Evolutionary conservation across 2,113 vertebrate species (phyloP).

Genomic region (Sminthopsis crassicaudata): DNA sequence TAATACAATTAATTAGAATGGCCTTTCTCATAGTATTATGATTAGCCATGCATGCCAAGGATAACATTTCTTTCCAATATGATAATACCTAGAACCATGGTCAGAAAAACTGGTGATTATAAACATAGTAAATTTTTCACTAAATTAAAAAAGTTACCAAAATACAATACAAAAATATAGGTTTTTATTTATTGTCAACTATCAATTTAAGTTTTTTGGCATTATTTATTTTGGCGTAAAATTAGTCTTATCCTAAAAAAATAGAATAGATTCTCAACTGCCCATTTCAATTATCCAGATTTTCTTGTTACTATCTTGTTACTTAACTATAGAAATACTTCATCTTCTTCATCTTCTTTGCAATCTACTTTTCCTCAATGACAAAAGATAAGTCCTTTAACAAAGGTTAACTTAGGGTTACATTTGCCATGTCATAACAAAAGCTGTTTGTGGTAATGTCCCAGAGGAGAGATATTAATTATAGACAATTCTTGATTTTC

Average conservation of each 20-base stretch:
- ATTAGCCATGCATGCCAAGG: background rate
- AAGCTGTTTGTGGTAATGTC: conserved; percentile 16
- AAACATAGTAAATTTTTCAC: background rate
- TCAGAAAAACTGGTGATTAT: background rate
- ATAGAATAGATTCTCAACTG: background rate
- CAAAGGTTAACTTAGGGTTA: background rate
- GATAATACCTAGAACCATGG: background rate
- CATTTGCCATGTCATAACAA: conserved; percentile 1
- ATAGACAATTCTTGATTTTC: conserved; percentile 4
- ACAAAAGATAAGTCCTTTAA: background rate
- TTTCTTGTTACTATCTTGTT: background rate
- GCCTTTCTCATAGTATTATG: background rate
- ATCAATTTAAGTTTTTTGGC: conserved; percentile 1
- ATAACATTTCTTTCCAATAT: background rate
- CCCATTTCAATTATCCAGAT: conserved; percentile 13
- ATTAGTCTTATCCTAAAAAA: background rate
- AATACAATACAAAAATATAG: background rate
- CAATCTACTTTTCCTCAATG: background rate
- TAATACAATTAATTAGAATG: background rate
- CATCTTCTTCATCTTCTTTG: background rate
- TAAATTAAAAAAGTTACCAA: conserved; percentile 22
- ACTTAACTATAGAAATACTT: background rate
- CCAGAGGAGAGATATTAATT: background rate
- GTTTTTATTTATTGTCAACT: conserved; percentile 2
- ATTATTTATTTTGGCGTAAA: background rate